Evolutionary conservation across 1,140 invertebrate species (phyloP).

Genomic region (Myzus persicae): DNA sequence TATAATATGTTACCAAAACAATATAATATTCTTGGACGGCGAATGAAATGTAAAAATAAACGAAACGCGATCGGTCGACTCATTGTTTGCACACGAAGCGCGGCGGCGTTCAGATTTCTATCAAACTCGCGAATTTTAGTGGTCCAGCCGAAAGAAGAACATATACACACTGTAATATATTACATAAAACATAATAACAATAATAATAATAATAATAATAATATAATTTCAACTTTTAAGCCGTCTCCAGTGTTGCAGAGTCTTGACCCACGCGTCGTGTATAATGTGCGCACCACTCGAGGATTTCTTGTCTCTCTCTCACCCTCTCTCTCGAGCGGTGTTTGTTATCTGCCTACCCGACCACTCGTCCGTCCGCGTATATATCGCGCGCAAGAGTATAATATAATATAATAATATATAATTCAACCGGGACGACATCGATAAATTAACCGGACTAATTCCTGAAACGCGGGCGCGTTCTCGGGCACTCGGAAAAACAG

Average conservation of each 20-base stretch:
- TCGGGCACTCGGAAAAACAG: slow-evolving; percentile 12
- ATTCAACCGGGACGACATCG: slow-evolving; percentile 41
- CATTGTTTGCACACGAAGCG: neutral
- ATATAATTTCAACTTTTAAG: neutral
- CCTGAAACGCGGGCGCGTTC: slow-evolving; percentile 38
- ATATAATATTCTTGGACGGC: neutral
- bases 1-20: slow-evolving; percentile 3
- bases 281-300: neutral
- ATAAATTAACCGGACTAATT: slow-evolving; percentile 59
- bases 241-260: neutral
- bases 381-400: neutral
- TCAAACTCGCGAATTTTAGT: slow-evolving; percentile 35
- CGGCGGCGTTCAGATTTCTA: slow-evolving; percentile 38
- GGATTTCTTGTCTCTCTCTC: neutral
- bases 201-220: neutral
- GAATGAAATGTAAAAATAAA: neutral
- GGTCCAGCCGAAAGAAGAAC: neutral
- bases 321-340: neutral
- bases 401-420: slow-evolving; percentile 23
- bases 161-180: neutral
- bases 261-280: neutral
- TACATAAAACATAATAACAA: neutral
- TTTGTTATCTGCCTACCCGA: neutral
- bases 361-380: neutral
- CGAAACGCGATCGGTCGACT: neutral